These are phyloP conservation scores for Neopipo cinnamomea DNA, from an alignment of 2,113 vertebrate genomes.

Conservation along the genomic window DNA sequence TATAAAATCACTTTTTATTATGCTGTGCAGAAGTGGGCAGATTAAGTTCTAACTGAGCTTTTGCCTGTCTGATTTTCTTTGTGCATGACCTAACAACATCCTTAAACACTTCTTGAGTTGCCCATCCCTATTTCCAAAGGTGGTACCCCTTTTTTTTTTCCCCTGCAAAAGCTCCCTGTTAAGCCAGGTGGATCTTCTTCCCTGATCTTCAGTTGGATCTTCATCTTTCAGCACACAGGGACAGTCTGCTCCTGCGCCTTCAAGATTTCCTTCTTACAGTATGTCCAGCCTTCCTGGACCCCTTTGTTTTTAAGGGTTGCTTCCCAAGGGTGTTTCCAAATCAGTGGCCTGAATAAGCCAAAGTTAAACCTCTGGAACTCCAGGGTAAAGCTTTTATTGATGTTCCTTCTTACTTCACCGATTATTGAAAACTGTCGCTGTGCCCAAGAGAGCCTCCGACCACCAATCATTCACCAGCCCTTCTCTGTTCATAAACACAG, in stretches of 20 bases:
- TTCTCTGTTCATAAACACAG: not conserved
- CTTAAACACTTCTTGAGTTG: not conserved
- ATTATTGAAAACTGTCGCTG: not conserved
- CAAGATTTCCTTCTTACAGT: not conserved
- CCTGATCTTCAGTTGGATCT: no score
- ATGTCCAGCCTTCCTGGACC: not conserved
- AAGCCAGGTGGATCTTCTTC: not conserved
- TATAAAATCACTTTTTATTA: not conserved
- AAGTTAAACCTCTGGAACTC: not conserved
- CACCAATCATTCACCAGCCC: not conserved
- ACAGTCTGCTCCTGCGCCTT: rapidly evolving
- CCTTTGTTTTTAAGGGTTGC: not conserved
- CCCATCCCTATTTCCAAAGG: not conserved
- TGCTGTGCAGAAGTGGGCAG: not conserved
- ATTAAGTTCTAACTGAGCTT: not conserved
- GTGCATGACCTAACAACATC: not conserved
- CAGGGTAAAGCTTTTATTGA: not conserved
- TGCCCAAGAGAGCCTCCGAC: not conserved
- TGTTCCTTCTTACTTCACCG: not conserved
- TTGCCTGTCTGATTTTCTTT: not conserved
- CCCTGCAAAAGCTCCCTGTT: not conserved
- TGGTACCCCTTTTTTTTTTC: not conserved
- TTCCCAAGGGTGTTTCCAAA: not conserved
- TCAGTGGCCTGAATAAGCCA: not conserved
- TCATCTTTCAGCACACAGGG: rapidly evolving